Evolutionary conservation across 1,140 invertebrate genomes (phyloP).

Genomic region (Drosophila pseudoobscura): DNA sequence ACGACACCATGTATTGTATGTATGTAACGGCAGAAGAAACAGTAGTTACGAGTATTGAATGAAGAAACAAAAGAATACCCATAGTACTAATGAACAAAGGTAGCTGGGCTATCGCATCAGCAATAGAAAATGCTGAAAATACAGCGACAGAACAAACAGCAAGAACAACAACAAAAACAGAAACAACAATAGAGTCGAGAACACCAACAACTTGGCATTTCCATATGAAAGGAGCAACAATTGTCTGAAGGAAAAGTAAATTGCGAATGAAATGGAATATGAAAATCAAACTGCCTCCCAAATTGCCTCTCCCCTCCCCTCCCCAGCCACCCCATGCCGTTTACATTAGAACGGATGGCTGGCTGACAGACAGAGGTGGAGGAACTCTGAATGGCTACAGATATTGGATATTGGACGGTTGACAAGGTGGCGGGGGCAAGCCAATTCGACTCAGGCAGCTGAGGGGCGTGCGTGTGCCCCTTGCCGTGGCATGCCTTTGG

Average conservation of each 20-base stretch:
- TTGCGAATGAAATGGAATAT: constrained; percentile 66
- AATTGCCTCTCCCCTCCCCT: not conserved
- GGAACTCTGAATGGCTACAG: not conserved
- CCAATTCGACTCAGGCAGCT: constrained; percentile 40
- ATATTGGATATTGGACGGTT: not conserved
- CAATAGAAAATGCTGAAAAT: not conserved
- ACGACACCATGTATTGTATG: no score
- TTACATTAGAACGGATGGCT: constrained; percentile 40
- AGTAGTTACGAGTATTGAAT: not conserved
- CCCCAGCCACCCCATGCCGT: constrained; percentile 8
- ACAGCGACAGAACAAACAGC: not conserved
- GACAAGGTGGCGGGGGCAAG: constrained; percentile 31
- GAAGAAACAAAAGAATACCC: not conserved
- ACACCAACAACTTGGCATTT: constrained; percentile 38
- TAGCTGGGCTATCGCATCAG: not conserved
- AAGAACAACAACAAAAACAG: constrained; percentile 1
- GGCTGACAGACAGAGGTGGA: constrained; percentile 6
- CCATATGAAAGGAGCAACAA: constrained; percentile 74
- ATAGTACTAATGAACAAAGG: not conserved
- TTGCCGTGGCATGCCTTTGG: not conserved
- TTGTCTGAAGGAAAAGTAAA: constrained; percentile 54
- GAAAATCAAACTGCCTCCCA: constrained; percentile 72
- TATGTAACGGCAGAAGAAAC: not conserved
- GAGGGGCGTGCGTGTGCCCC: constrained; percentile 15
- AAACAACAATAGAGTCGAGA: not conserved